Percentiles rank a stretch among this genome's conserved stretches.
phyloP scores from a whole-genome alignment of 1,140 invertebrate species.

The Sycophaga agraensis region DNA sequence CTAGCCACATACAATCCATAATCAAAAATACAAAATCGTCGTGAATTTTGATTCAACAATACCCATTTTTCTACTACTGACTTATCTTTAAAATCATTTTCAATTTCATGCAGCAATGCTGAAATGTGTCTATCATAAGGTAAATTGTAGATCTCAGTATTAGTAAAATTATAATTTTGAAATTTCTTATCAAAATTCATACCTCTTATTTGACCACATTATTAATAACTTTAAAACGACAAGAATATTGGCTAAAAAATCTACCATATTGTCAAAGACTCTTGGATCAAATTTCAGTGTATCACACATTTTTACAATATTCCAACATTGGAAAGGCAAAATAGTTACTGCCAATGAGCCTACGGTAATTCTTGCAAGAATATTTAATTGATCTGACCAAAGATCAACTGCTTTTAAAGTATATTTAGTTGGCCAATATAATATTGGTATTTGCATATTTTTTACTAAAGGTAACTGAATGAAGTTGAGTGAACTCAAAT shows the following conservation, averaged over 20 bases:
- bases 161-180: neutral
- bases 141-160: neutral
- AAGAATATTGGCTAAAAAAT: neutral
- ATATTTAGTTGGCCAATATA: neutral
- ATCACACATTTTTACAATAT: neutral
- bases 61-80: neutral
- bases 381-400: neutral
- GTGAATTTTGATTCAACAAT: neutral
- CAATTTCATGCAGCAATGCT: slow-evolving; percentile 5
- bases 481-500: too few species aligned
- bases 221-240: neutral
- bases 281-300: too few species aligned
- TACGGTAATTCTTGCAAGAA: neutral
- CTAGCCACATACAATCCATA: neutral
- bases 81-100: neutral
- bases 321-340: neutral
- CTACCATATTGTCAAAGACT: neutral
- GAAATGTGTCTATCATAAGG: neutral
- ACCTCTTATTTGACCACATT: neutral
- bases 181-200: neutral
- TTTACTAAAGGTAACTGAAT: too few species aligned
- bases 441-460: neutral
- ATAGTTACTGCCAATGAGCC: neutral
- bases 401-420: neutral
- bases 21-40: neutral